These are phyloP conservation scores for Tetragonula clypearis DNA, from an alignment of 1,140 invertebrate genomes.

Conservation along the genomic window DNA sequence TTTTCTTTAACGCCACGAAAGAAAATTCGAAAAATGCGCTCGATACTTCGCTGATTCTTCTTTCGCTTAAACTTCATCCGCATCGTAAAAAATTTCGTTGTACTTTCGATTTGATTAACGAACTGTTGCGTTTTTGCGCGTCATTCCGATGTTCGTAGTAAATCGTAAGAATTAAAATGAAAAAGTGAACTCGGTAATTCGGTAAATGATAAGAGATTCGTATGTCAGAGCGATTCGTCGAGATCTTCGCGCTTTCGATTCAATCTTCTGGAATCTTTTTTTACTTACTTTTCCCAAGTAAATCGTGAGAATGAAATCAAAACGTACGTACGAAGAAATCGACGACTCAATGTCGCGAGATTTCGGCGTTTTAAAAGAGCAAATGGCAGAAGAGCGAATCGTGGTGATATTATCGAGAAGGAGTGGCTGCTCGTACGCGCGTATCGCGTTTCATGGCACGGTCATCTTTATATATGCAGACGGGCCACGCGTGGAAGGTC, in stretches of 20 bases:
- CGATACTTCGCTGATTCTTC: no score
- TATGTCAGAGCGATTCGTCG: neutral
- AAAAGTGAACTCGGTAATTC: neutral
- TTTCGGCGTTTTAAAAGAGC: neutral
- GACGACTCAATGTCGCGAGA: neutral
- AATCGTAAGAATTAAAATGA: neutral
- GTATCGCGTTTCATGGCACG: conserved; percentile 74
- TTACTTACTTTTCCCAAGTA: neutral
- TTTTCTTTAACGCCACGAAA: no score
- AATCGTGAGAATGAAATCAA: neutral
- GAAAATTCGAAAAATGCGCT: no score
- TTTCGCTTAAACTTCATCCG: no score
- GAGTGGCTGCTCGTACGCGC: conserved; percentile 66
- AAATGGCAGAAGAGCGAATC: conserved; percentile 67
- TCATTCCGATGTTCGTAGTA: no score
- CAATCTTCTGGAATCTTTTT: neutral
- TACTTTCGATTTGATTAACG: no score
- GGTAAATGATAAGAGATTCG: neutral
- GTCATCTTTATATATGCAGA: conserved; percentile 67
- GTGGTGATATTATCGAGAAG: conserved; percentile 74
- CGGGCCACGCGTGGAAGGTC: conserved; percentile 69
- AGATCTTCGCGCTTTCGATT: neutral
- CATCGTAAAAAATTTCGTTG: no score
- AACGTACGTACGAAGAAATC: neutral
- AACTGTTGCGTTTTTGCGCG: no score